Conservation (phyloP, 2,113 vertebrate genomes). For the Phycodurus eques region DNA sequence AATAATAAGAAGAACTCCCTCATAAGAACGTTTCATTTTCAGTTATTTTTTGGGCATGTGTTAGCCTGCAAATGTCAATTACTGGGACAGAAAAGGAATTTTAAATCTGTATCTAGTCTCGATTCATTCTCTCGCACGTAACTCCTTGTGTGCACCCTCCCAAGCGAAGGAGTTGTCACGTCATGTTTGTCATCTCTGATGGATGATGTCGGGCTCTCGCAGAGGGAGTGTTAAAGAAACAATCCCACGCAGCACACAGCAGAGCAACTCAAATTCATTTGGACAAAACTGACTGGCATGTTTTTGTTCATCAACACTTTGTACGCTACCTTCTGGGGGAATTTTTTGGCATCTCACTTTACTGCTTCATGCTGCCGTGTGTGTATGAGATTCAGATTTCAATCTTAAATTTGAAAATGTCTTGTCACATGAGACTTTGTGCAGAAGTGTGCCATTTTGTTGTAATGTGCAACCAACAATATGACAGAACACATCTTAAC, state of each 20-base stretch:
- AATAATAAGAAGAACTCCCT: background rate
- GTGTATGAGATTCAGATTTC: background rate
- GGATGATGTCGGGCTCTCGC: slow-evolving; percentile 51
- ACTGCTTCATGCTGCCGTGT: slow-evolving; percentile 29
- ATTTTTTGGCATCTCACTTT: slow-evolving; percentile 29
- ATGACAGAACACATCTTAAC: no score
- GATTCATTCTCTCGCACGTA: slow-evolving; percentile 25
- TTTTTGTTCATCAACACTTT: slow-evolving; percentile 59
- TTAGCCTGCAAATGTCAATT: background rate
- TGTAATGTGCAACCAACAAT: background rate
- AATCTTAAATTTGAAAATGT: background rate
- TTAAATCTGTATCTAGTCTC: slow-evolving; percentile 1
- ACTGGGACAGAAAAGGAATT: slow-evolving; percentile 8
- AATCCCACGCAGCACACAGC: slow-evolving; percentile 37
- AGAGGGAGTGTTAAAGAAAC: slow-evolving; percentile 51
- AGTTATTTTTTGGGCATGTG: background rate
- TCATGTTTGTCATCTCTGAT: slow-evolving; percentile 61
- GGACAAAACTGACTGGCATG: slow-evolving; percentile 58
- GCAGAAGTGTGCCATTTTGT: background rate
- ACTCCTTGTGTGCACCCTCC: slow-evolving; percentile 36
- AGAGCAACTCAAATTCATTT: slow-evolving; percentile 48
- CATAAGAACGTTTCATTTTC: background rate
- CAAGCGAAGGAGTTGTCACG: slow-evolving; percentile 51
- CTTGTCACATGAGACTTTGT: background rate
- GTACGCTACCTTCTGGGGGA: slow-evolving; percentile 47